Conservation (phyloP, 2,888 invertebrate species). For the Leucania comma region DNA sequence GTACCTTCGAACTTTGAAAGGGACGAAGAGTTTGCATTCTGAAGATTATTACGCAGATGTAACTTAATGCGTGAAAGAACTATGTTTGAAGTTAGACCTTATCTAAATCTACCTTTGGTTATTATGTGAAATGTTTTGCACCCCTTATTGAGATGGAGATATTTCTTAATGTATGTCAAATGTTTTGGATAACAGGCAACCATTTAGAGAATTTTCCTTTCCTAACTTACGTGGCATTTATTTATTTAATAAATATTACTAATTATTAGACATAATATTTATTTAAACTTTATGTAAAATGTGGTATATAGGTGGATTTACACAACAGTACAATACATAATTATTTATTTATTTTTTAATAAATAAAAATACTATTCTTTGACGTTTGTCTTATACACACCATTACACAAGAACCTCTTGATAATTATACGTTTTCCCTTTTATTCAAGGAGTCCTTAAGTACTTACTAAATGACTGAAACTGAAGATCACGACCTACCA, state of each 20-base stretch:
- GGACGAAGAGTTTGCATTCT: slow-evolving; percentile 73
- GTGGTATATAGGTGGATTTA: too few relatives aligned
- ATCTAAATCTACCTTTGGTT: slow-evolving; percentile 48
- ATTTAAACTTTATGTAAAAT: too few relatives aligned
- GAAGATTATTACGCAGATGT: slow-evolving; percentile 62
- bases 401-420: too few relatives aligned
- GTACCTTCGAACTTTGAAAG: slow-evolving; percentile 81
- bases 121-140: slow-evolving; percentile 48
- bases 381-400: too few relatives aligned
- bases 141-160: slow-evolving; percentile 10
- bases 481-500: too few relatives aligned
- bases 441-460: too few relatives aligned
- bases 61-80: slow-evolving; percentile 51
- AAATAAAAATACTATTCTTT: too few relatives aligned
- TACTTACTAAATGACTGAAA: too few relatives aligned
- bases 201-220: background rate
- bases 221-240: background rate
- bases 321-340: too few relatives aligned
- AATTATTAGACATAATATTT: too few relatives aligned
- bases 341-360: too few relatives aligned
- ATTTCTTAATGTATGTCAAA: background rate
- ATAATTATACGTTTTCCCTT: too few relatives aligned
- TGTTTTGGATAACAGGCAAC: background rate
- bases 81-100: slow-evolving; percentile 55
- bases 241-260: background rate